Evolutionary conservation across 2,888 invertebrate genomes (phyloP).

Genomic region (Sericinus montela): DNA sequence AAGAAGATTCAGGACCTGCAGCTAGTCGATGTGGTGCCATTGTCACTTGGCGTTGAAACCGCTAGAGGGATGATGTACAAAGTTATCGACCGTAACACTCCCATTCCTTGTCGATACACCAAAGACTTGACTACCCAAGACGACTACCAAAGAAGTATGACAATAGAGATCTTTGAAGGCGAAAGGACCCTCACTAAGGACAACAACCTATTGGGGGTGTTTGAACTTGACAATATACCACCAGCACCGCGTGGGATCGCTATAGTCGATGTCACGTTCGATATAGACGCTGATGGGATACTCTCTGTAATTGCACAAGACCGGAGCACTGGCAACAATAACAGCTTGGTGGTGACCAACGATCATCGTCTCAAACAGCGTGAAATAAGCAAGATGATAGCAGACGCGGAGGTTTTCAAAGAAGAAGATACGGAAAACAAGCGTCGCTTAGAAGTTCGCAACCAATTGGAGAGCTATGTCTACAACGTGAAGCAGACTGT

Average conservation of each 20-base stretch:
- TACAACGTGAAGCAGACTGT: slow-evolving; percentile 46
- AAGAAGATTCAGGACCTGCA: slow-evolving; percentile 39
- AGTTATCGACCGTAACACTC: slow-evolving; percentile 53
- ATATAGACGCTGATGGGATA: slow-evolving; percentile 49
- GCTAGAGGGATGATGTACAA: slow-evolving; percentile 56
- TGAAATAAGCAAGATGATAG: slow-evolving; percentile 49
- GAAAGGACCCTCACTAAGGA: slow-evolving; percentile 54
- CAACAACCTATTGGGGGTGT: slow-evolving; percentile 53
- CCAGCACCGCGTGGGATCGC: slow-evolving; percentile 55
- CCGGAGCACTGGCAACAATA: slow-evolving; percentile 41
- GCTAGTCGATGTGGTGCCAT: slow-evolving; percentile 53
- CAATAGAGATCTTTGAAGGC: slow-evolving; percentile 61
- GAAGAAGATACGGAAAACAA: slow-evolving; percentile 52
- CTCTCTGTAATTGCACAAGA: slow-evolving; percentile 52
- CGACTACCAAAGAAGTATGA: slow-evolving; percentile 56
- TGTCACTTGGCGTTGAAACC: slow-evolving; percentile 58
- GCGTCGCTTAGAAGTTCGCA: slow-evolving; percentile 46
- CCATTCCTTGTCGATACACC: slow-evolving; percentile 49
- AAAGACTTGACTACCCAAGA: slow-evolving; percentile 56
- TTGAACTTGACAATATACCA: slow-evolving; percentile 51
- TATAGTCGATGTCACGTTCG: slow-evolving; percentile 56
- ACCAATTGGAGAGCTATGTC: slow-evolving; percentile 54
- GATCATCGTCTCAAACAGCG: slow-evolving; percentile 41
- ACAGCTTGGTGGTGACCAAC: slow-evolving; percentile 45
- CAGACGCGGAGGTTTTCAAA: slow-evolving; percentile 42